Evolutionary conservation across 2,797 vertebrate genomes (phyloP).

Genomic region (Knipowitschia caucasica): DNA sequence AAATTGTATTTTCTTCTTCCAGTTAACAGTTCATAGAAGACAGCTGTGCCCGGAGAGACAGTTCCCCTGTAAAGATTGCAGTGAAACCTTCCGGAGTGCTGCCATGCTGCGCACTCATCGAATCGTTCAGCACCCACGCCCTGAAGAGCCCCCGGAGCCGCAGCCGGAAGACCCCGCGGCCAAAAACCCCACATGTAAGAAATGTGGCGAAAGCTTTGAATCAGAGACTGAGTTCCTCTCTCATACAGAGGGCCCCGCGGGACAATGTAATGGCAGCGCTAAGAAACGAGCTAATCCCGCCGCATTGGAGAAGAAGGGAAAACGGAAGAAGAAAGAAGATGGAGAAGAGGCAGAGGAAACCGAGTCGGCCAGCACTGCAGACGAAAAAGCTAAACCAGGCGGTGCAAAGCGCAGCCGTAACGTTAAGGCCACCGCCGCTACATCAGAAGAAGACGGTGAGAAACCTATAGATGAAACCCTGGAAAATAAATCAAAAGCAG

Average conservation of each 20-base stretch:
- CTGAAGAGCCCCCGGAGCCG: slow-evolving; percentile 62
- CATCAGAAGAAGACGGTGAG: slow-evolving; percentile 52
- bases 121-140: slow-evolving; percentile 70
- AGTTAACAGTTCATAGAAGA: slow-evolving; percentile 78
- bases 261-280: slow-evolving; percentile 74
- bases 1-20: slow-evolving; percentile 2
- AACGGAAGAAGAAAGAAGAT: slow-evolving; percentile 70
- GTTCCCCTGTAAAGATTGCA: slow-evolving; percentile 77
- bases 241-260: slow-evolving; percentile 78
- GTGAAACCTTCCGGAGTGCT: slow-evolving; percentile 77
- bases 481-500: slow-evolving; percentile 63
- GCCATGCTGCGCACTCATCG: slow-evolving; percentile 79
- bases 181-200: slow-evolving; percentile 76
- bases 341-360: slow-evolving; percentile 49
- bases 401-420: slow-evolving; percentile 66
- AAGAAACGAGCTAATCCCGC: slow-evolving; percentile 70
- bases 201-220: slow-evolving; percentile 75
- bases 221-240: slow-evolving; percentile 68
- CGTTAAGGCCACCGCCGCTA: slow-evolving; percentile 53
- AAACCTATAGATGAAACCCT: slow-evolving; percentile 41
- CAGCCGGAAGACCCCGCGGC: slow-evolving; percentile 52
- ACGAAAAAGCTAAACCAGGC: slow-evolving; percentile 62
- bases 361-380: slow-evolving; percentile 27
- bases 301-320: slow-evolving; percentile 71
- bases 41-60: slow-evolving; percentile 81